Conservation (phyloP, 92 coral and sea anemone species). For the Epizoanthus illoricatus region DNA sequence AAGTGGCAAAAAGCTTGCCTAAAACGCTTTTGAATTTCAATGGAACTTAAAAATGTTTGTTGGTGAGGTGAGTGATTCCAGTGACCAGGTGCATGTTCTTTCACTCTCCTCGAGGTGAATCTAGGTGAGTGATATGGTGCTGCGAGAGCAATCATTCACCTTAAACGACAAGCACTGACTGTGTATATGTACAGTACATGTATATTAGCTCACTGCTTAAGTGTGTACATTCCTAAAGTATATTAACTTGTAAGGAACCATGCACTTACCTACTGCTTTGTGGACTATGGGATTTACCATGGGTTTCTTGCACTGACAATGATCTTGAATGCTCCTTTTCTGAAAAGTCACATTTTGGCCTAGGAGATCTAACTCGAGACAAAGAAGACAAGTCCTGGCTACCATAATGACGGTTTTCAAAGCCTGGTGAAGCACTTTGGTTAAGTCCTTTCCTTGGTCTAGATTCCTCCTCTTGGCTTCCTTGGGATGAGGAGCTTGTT, state of each 20-base stretch:
- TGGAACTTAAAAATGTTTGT: no score
- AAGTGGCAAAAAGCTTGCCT: no score
- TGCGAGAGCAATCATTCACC: no score
- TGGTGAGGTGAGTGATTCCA: no score
- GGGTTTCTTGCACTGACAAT: constrained; percentile 26
- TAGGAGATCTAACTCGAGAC: constrained; percentile 26
- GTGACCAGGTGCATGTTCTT: no score
- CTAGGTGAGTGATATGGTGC: no score
- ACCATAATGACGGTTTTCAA: constrained; percentile 1
- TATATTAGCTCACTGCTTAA: not conserved
- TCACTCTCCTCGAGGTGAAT: no score
- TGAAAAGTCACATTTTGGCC: not conserved
- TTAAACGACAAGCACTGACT: no score
- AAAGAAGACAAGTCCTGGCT: not conserved
- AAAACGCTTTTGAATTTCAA: no score
- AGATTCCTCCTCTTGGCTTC: constrained; percentile 15
- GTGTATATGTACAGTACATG: not conserved
- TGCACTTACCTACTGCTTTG: constrained; percentile 23
- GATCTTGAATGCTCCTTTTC: constrained; percentile 25
- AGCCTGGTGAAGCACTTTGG: not conserved
- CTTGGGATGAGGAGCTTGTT: constrained; percentile 8
- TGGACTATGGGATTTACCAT: constrained; percentile 1
- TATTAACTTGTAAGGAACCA: no score
- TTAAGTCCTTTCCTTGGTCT: not conserved
- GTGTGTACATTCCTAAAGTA: no score